Evolutionary conservation across 1,140 invertebrate species (phyloP), one percentile per base, ranked within the genome.

Genomic region (Physella acuta): DNA sequence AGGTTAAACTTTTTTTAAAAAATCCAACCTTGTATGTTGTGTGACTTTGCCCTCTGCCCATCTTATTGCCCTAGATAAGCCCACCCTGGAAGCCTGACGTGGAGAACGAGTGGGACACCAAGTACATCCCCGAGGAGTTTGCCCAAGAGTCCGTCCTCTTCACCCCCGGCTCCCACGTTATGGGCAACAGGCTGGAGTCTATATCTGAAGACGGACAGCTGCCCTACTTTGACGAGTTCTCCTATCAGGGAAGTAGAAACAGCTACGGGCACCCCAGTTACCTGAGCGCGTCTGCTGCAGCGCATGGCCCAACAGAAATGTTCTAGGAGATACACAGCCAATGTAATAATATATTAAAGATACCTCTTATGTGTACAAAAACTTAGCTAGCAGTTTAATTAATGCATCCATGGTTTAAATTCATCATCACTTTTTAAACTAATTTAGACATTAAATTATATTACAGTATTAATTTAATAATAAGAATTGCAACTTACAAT

Each of bases 191-290:
- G 88, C 83, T 92, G 2, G 89, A 89, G 75, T 89, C 89, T 44
- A 91, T 92, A 69, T 87, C 87, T 4, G 91, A 92, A 81, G 90
- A 91, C 78, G 86, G 88, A 64, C 90, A 91, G 78, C 72, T 85
- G 65, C 87, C 88, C 3, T 89, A 91, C 80, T 93, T 93, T 82
- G 88, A 90, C 51, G 90, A 92, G 78, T 93, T 93, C 79, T 91
- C 90, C n/a, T 93, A 91, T 82, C 90, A 89, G 71, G 78, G 79
- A 11, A 78, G 78, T 31, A 74, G 79, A 36, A 71, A 74, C 36
- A 78, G 74, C 24, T 77, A 74, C 63, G 79, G 76, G 5, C 17
- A 60, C 33, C 28, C 53, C 8, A 77, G 74, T 58, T 80, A 80
- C 62, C 69, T 80, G 34, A 78, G 76, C 61, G 59, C 70, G 17